Evolutionary conservation across 2,888 invertebrate species (phyloP), one percentile per base, ranked within the genome.

Genomic region (Agapostemon virescens): DNA sequence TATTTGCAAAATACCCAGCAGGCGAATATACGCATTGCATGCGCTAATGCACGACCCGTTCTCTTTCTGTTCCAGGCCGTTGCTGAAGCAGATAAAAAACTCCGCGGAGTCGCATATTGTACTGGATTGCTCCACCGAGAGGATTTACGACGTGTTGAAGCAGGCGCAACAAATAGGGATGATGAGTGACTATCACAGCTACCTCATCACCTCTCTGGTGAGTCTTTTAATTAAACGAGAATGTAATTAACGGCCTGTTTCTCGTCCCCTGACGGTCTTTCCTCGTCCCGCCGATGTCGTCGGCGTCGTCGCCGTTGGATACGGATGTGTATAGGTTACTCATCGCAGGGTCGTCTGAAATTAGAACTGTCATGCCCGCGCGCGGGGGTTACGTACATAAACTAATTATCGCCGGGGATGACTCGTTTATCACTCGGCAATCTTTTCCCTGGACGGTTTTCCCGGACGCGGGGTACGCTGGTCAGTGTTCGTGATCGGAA

Each of bases 101-200:
- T 97, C 97, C 0, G 97, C 97, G 0, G 97, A 98, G 92, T 97
- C 97, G 0, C 97, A 97, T 91, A 97, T 98, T 86, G 97, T 98
- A 9, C 93, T 98, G 74, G 98, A 98, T 93, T 98, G 98, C 90
- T 95, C 97, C 26, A 97, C 97, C 0, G 97, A 97, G 79, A 95
- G 97, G 90, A 96, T 98, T 85, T 95, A 97, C 90, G 96, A 96
- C 88, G 97, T 98, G 33, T 93, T 98, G 77, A 98, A 98, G 90
- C 98, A 98, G 93, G 98, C 98, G 15, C 97, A 98, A 93, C 98
- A 98, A 94, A 97, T 98, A 86, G 98, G 98, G 84, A 97, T 98
- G 97, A 98, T 98, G 97, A 98, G 98, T 84, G 97, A 98, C 92
- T 97, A 98, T 92, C 98, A 98, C 93, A 98, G 98, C 93, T 98